Conservation (phyloP, 2,888 invertebrate species). For the Nomada hirtipes region DNA sequence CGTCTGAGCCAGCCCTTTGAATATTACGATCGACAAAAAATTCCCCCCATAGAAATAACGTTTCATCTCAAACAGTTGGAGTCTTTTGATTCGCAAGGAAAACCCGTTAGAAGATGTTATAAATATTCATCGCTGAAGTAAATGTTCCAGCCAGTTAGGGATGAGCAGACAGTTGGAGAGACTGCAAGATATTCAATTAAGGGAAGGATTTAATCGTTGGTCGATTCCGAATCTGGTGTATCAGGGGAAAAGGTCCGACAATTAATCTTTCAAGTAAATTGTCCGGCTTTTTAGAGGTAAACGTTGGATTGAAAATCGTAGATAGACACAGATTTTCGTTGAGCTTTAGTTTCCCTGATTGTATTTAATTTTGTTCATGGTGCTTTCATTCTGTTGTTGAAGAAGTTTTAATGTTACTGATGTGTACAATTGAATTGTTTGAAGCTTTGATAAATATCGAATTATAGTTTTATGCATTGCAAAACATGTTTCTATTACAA, state of each 20-base stretch:
- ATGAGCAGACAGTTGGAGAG: constrained; percentile 4
- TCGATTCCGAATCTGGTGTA: background rate
- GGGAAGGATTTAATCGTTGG: constrained; percentile 15
- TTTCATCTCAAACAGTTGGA: background rate
- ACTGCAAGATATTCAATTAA: constrained; percentile 27
- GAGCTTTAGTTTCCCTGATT: background rate
- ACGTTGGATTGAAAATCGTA: background rate
- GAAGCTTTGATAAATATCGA: too few species aligned
- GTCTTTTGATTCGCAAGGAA: constrained; percentile 2
- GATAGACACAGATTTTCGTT: background rate
- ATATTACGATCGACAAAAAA: constrained; percentile 24
- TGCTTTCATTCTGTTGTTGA: too few species aligned
- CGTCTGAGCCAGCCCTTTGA: constrained; percentile 6
- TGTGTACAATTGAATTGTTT: background rate
- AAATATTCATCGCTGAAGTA: constrained; percentile 43
- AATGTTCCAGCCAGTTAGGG: constrained; percentile 12
- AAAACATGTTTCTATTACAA: too few species aligned
- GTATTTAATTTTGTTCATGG: too few species aligned
- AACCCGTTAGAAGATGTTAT: constrained; percentile 24
- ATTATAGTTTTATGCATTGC: too few species aligned
- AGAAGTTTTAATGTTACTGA: background rate
- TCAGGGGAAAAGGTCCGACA: background rate
- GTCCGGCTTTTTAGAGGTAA: background rate
- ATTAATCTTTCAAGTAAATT: constrained; percentile 1
- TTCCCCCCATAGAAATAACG: constrained; percentile 6